A percentile compares a stretch with the other conserved stretches of the same genome.
phyloP scores from a whole-genome alignment of 1,140 invertebrate genomes.

The Danaus melanippus region DNA sequence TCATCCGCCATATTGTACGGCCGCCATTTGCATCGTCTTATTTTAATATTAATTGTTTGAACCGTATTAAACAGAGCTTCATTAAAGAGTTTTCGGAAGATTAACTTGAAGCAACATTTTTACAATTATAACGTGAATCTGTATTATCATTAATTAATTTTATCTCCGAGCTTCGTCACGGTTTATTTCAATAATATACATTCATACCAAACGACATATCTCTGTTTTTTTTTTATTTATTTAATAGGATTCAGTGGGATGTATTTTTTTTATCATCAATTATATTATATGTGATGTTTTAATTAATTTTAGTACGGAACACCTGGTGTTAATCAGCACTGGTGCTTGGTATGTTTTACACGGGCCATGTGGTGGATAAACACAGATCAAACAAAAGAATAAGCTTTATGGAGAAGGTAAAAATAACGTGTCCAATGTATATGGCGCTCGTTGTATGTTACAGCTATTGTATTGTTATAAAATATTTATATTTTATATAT shows the following conservation, averaged over 20 bases:
- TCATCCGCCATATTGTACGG: too few species aligned
- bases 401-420: constrained; percentile 54
- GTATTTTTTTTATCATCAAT: too few species aligned
- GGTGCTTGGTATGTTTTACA: constrained; percentile 1
- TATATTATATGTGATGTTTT: too few species aligned
- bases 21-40: constrained; percentile 22
- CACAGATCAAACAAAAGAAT: constrained; percentile 64
- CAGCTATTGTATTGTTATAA: neutral
- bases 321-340: too few species aligned
- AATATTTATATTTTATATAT: neutral
- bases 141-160: too few species aligned
- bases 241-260: too few species aligned
- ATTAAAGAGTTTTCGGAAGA: constrained; percentile 22
- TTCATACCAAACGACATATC: too few species aligned
- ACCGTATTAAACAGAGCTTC: constrained; percentile 18
- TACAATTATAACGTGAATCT: too few species aligned
- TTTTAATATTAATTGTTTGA: constrained; percentile 29
- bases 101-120: constrained; percentile 8
- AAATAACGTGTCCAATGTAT: constrained; percentile 41
- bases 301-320: too few species aligned
- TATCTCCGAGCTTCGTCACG: too few species aligned
- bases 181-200: too few species aligned
- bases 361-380: constrained; percentile 48
- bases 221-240: too few species aligned
- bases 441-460: constrained; percentile 20